Evolutionary conservation across 1,140 invertebrate species (phyloP).

Genomic region (Eriocheir sinensis): DNA sequence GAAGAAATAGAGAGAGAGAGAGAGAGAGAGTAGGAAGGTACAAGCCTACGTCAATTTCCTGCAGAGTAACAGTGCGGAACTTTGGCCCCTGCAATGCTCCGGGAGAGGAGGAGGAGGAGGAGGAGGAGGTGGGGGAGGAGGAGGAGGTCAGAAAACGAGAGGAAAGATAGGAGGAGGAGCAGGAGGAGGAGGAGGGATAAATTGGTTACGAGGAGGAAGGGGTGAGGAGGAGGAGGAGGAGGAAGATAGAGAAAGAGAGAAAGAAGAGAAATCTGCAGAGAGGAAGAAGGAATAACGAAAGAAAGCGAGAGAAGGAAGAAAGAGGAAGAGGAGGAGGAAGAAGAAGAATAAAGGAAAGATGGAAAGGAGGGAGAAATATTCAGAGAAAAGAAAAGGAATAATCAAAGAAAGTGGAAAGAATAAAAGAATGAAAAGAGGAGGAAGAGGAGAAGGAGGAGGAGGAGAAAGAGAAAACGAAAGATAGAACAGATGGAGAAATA

Average conservation of each 20-base stretch:
- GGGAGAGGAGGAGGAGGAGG: neutral
- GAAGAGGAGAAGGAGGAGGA: too few relatives aligned
- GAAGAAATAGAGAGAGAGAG: too few relatives aligned
- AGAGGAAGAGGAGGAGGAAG: neutral
- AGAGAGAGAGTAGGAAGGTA: neutral
- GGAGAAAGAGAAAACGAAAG: neutral
- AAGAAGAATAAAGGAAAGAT: neutral
- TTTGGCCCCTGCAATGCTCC: neutral
- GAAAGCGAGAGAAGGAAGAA: too few relatives aligned
- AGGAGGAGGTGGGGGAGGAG: too few relatives aligned
- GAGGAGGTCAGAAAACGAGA: neutral
- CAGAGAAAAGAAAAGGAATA: neutral
- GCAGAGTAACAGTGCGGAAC: conserved; percentile 19
- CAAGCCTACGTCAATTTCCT: neutral
- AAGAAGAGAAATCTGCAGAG: too few relatives aligned
- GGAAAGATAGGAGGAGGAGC: too few relatives aligned
- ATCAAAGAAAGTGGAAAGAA: neutral
- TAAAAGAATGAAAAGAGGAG: neutral
- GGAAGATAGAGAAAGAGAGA: neutral
- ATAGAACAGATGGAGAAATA: too few relatives aligned
- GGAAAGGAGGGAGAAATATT: neutral
- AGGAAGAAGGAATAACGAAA: neutral
- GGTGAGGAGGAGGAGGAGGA: neutral
- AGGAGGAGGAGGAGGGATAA: neutral
- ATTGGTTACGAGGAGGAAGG: neutral